Conservation (phyloP, 2,797 vertebrate species). For the Menidia menidia region DNA sequence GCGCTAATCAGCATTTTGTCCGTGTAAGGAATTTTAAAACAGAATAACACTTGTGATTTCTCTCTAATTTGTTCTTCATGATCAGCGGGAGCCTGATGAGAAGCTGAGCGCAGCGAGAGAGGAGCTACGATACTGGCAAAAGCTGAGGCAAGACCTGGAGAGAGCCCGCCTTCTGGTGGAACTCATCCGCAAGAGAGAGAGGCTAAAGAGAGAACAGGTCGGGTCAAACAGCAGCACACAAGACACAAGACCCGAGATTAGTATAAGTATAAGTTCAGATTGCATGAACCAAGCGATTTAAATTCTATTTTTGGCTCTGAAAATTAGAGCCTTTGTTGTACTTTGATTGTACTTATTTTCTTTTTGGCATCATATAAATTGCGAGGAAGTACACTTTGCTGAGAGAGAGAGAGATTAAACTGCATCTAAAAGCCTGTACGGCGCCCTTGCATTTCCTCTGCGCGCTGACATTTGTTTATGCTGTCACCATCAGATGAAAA, state of each 20-base stretch:
- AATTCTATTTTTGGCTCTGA: background rate
- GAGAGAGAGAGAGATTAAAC: background rate
- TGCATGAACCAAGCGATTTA: background rate
- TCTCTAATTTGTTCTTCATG: conserved; percentile 18
- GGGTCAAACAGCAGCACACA: background rate
- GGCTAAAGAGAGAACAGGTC: conserved; percentile 88
- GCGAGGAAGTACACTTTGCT: no score
- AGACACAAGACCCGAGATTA: background rate
- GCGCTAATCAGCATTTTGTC: background rate
- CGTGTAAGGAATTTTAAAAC: background rate
- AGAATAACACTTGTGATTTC: background rate
- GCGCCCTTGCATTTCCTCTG: conserved; percentile 18
- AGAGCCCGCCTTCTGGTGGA: conserved; percentile 94
- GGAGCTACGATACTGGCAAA: conserved; percentile 98
- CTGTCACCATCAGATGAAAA: conserved; percentile 85
- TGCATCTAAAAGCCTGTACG: conserved; percentile 14
- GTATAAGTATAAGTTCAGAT: background rate
- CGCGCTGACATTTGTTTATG: conserved; percentile 1
- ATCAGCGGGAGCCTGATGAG: conserved; percentile 92
- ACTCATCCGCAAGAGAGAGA: conserved; percentile 88
- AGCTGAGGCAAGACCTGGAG: conserved; percentile 95
- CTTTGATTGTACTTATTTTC: background rate
- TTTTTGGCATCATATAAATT: no score
- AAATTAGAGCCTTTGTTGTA: background rate
- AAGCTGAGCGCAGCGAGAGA: conserved; percentile 93